Base-by-base conservation (phyloP, 2,888 invertebrate genomes). In the Nemoura dubitans region DNA sequence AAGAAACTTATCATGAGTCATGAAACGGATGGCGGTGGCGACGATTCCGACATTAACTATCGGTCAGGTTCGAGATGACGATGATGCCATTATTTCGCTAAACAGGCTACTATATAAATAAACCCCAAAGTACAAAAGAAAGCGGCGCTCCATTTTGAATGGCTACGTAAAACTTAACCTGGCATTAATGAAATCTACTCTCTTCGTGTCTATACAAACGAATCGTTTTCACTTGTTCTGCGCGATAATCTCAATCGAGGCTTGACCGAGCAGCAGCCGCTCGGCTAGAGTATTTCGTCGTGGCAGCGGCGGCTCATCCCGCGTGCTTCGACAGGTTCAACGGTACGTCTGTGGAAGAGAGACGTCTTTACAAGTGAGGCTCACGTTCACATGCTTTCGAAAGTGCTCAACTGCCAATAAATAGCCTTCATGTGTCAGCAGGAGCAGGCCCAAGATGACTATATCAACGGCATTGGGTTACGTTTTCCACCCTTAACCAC, bases 251-350 rank as follows among this genome's bases (percentile, higher is more conserved):
- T 59, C 59, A 59, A 16, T 59, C 59, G 59, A 59, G 59, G 59
- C 21, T 1, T 59, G 59, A 7, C 59, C 59, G 59, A 59, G 59
- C 83, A 26, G 83, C 36, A 14, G 27, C 42, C 26, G 26, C 76
- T 29, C 76, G 59, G 29, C 76, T 76, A 76, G 87, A 87, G 87
- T 87, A 87, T 87, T 86, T 78, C 28, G 43, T 83, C 28, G 43
- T 26, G 80, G 59, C 59, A 21, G 59, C 59, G 59, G 59, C 59
- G 25, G 26, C 14, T 88, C 93, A 94, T 91, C 93, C 93, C 90
- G 93, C 93, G 94, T 97, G 96, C 94, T 97, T 97, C 91, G 97
- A 97, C 93, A 97, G 94, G 93, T 97, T 97, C 92, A 97, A 93
- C 92, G 97, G 97, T 94, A 96, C 95, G 96, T 97, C 97, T 97